These are phyloP conservation scores for Pomacea maculata DNA, from an alignment of 1,140 invertebrate genomes.

Conservation along the genomic window DNA sequence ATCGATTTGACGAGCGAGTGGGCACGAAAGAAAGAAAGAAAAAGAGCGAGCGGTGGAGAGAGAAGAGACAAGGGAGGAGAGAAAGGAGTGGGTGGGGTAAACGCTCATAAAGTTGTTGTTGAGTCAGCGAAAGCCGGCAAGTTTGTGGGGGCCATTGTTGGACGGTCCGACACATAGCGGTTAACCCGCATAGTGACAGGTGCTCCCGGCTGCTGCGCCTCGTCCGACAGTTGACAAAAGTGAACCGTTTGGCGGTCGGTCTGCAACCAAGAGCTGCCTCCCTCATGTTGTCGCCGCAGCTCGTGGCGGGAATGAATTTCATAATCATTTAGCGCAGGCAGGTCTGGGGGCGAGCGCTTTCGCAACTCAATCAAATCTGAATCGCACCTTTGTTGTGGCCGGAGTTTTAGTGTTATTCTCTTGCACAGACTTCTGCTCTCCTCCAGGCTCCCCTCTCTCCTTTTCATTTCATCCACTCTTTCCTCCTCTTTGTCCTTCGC, in stretches of 20 bases:
- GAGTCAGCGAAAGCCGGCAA: neutral
- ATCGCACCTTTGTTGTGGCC: no score
- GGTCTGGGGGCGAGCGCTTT: neutral
- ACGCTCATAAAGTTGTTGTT: neutral
- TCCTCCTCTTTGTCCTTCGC: neutral
- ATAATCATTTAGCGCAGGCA: neutral
- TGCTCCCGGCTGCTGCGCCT: neutral
- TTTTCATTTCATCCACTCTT: no score
- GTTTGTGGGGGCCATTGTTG: neutral
- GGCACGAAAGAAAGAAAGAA: neutral
- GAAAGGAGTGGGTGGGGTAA: neutral
- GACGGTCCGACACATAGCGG: neutral
- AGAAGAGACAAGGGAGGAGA: neutral
- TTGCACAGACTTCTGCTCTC: no score
- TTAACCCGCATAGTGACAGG: constrained; percentile 17
- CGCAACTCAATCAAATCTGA: neutral
- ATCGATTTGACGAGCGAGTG: neutral
- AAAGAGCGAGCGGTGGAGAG: neutral
- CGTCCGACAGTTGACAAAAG: neutral
- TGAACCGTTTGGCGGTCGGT: neutral
- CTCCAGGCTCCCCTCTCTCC: no score
- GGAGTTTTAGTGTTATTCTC: no score
- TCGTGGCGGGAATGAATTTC: neutral
- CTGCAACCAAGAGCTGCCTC: neutral
- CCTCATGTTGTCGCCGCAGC: neutral